Evolutionary conservation across 2,888 invertebrate genomes (phyloP), one percentile per base, ranked within the genome.

Genomic region (Andrena minutula): DNA sequence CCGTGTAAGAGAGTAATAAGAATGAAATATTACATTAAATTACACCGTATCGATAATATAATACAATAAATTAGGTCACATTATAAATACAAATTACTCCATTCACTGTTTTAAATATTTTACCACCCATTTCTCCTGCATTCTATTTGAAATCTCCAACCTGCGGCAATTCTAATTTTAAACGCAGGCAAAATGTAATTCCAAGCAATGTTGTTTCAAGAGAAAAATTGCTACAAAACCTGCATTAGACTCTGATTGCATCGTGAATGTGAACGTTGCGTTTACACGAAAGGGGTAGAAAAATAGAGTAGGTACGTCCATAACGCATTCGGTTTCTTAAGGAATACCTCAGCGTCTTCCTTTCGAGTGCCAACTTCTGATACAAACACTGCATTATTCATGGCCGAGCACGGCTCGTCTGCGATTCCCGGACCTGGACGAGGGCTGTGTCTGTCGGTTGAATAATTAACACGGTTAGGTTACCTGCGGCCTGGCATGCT

Each of bases 381-480:
- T 90, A 89, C 90, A 88, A 90, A 89, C 87, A 87, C 86, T 90
- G 89, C 88, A 89, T 91, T 89, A 91, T 91, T 90, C 89, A 91
- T 90, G 82, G 73, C 53, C 53, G 32, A 32, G 47, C 32, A 35
- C n/a, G 47, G 60, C 47, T 70, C 23, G 69, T 30, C 35, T 32
- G 64, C 77, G 71, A 79, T 78, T 79, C 77, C 49, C 8, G 60
- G 65, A 30, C 64, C 60, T 51, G 68, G 69, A 51, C 60, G 47
- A 30, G 41, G 26, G 10, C 23, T 51, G 51, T 53, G 53, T 70
- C 53, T 56, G 53, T 47, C 73, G 2, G 78, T 65, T 88, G 90
- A 87, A 90, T 90, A 91, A 90, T 91, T 91, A 90, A 90, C 87
- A 77, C 82, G 83, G 64, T 77, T 88, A 83, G 90, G 81, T 89